These are phyloP conservation scores for Lepilemur septentrionalis DNA, from an alignment of 2,797 vertebrate species.

Conservation along the genomic window DNA sequence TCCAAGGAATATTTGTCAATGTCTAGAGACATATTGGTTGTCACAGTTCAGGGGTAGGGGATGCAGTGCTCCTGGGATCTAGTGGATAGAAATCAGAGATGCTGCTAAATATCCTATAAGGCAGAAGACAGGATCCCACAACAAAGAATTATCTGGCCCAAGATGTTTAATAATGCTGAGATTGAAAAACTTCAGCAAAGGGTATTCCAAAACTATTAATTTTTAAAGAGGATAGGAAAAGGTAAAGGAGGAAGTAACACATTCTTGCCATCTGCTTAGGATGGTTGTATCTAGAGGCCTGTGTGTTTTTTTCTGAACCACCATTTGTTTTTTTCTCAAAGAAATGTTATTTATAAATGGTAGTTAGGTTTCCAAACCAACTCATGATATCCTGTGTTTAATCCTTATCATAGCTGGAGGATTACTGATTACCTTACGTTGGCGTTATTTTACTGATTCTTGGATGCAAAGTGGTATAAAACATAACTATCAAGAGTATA, in stretches of 20 bases:
- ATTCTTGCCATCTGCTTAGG: not conserved
- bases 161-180: not conserved
- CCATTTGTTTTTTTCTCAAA: not conserved
- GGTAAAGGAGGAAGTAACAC: not conserved
- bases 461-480: not conserved
- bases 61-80: not conserved
- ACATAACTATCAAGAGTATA: not conserved
- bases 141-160: not conserved
- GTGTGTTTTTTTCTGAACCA: conserved; percentile 10
- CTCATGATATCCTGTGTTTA: not conserved
- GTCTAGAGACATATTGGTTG: not conserved
- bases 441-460: not conserved
- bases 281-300: not conserved
- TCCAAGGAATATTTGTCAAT: not conserved
- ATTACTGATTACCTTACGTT: not conserved
- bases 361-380: conserved; percentile 25
- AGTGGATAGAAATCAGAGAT: not conserved
- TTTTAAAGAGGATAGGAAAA: conserved; percentile 15
- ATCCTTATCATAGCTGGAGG: not conserved
- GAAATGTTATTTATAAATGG: conserved; percentile 1
- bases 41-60: not conserved
- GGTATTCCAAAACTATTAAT: not conserved
- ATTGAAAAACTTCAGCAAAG: not conserved
- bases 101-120: not conserved
- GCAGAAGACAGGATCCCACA: not conserved